These are phyloP conservation scores for Acanthurus tractus DNA, from an alignment of 2,797 vertebrate genomes.

Conservation along the genomic window DNA sequence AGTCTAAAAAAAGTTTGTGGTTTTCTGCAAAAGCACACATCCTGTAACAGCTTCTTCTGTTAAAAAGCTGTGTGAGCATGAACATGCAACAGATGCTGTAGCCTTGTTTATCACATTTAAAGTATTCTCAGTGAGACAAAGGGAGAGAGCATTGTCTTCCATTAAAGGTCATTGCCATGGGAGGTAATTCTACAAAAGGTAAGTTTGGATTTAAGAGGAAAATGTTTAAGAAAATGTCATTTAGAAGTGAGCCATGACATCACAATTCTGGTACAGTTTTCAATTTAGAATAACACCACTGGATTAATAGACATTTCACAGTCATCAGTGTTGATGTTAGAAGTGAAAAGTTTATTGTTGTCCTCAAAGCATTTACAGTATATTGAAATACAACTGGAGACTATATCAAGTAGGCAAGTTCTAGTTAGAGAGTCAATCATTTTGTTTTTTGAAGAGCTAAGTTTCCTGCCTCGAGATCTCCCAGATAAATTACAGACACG, in stretches of 20 bases:
- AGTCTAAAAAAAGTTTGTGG: conserved; percentile 72
- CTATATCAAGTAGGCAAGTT: neutral
- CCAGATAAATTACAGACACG: neutral
- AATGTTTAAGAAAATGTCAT: neutral
- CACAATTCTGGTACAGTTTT: neutral
- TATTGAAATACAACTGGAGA: neutral
- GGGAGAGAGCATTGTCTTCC: neutral
- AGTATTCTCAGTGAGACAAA: neutral
- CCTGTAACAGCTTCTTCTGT: conserved; percentile 66
- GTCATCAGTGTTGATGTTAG: neutral
- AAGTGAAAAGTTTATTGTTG: neutral
- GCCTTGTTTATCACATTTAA: conserved; percentile 12
- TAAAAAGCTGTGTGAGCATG: neutral
- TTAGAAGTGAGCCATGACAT: neutral
- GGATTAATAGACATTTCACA: neutral
- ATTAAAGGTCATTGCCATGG: conserved; percentile 34
- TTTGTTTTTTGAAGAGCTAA: neutral
- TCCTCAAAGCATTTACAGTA: neutral
- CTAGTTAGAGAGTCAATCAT: neutral
- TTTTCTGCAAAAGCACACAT: conserved; percentile 85
- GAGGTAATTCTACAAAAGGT: accelerated
- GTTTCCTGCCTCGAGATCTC: neutral
- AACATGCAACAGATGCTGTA: conserved; percentile 9
- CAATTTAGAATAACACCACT: neutral
- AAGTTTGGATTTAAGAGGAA: conserved; percentile 35